Conservation (phyloP, 2,797 vertebrate species). For the Ctenopoma kingsleyae region DNA sequence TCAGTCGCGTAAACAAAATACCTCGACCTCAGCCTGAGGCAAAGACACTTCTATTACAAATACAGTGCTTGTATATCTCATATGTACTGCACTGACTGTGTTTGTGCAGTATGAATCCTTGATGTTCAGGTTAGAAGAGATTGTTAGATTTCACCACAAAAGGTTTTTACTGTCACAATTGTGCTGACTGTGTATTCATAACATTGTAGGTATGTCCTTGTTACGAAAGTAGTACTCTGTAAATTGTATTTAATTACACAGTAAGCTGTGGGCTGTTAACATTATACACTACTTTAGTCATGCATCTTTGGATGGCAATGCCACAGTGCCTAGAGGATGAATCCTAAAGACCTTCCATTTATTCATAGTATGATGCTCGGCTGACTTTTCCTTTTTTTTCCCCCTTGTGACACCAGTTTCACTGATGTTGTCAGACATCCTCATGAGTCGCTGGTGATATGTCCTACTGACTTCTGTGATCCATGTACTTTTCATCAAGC, state of each 20-base stretch:
- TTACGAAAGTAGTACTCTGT: neutral
- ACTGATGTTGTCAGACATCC: neutral
- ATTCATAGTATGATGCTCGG: neutral
- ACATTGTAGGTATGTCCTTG: no score
- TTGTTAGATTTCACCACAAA: slow-evolving; percentile 18
- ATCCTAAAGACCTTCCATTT: neutral
- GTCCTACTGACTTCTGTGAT: no score
- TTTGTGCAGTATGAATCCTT: slow-evolving; percentile 12
- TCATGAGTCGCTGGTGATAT: neutral
- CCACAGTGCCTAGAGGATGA: neutral
- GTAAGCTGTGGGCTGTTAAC: neutral
- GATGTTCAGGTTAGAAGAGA: neutral
- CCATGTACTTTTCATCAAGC: no score
- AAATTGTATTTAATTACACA: neutral
- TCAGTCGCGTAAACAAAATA: slow-evolving; percentile 7
- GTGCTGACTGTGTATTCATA: neutral
- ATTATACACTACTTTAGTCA: neutral
- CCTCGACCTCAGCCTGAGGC: slow-evolving; percentile 14
- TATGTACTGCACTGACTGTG: neutral
- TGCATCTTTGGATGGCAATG: neutral
- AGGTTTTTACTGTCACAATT: neutral
- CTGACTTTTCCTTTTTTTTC: neutral
- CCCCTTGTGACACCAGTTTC: no score
- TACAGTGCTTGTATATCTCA: slow-evolving; percentile 10
- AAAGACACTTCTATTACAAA: slow-evolving; percentile 33